Evolutionary conservation across 2,888 invertebrate genomes (phyloP), one percentile per base, ranked within the genome.

Genomic region (Cryptocheilus praepositus): DNA sequence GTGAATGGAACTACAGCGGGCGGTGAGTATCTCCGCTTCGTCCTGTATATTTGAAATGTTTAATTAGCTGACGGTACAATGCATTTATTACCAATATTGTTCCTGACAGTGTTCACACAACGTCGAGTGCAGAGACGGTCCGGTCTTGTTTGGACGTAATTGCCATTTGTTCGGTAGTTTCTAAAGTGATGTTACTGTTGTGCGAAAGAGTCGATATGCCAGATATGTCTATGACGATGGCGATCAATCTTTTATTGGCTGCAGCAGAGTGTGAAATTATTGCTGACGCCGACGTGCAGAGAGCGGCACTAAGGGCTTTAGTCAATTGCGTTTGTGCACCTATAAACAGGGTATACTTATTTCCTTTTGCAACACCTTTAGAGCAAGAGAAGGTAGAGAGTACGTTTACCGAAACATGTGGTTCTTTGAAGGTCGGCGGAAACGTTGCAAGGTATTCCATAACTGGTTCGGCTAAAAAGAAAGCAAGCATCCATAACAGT

Each of bases 261-360:
- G 95, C 97, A 21, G 96, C 97, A 0, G 97, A 98, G 85, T 97
- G 97, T 0, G 97, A 98, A 86, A 94, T 96, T 44, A 94, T 96
- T 0, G 93, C 94, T 1, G 98, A 98, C 86, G 93, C 97, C 0
- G 98, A 98, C 79, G 96, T 98, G 0, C 96, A 98, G 88, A 95
- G 95, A 81, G 94, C 97, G 0, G 98, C 98, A 0, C 90, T 99
- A 0, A 93, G 95, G 77, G 95, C 97, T 19, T 92, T 99, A 64
- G 95, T 97, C 61, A 98, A 98, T 89, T 98, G 97, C 88, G 96
- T 98, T 0, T 98, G 97, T 89, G 96, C 96, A 1, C 98, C 98
- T 0, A 93, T 95, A 13, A 93, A 94, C 72, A 91, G 95, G 89
- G 95, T 95, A 87, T 95, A 86, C 90, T 91, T 86, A 55, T 61